A percentile compares a stretch with the other conserved stretches of the same genome.
Conservation (phyloP, 1,140 invertebrate species). For the Pinna nobilis region DNA sequence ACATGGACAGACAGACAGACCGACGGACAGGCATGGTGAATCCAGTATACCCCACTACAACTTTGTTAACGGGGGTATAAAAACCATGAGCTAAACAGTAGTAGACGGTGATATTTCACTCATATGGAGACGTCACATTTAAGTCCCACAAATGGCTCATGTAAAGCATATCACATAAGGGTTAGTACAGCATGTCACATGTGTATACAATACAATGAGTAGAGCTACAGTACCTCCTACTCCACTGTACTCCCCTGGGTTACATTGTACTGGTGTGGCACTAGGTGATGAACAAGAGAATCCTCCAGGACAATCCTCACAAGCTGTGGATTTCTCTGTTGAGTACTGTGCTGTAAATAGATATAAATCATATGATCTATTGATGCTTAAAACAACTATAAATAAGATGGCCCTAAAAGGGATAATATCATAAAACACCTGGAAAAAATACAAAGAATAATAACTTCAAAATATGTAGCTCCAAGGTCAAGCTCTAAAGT, state of each 20-base stretch:
- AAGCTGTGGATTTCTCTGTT: constrained; percentile 44
- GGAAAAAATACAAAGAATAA: not conserved
- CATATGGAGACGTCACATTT: too few relatives aligned
- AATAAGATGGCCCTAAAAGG: too few relatives aligned
- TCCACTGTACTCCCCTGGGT: constrained; percentile 53
- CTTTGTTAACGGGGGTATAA: too few relatives aligned
- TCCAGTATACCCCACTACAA: too few relatives aligned
- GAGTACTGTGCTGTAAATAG: constrained; percentile 55
- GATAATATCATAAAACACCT: not conserved
- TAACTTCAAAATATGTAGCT: too few relatives aligned
- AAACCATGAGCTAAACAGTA: too few relatives aligned
- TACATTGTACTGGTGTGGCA: constrained; percentile 46
- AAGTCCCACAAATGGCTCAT: not conserved
- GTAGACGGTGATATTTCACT: too few relatives aligned
- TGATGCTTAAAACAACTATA: too few relatives aligned
- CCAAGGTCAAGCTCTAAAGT: too few relatives aligned
- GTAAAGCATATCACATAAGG: not conserved
- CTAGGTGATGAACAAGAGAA: constrained; percentile 48
- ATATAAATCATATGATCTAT: not conserved
- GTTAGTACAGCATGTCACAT: not conserved
- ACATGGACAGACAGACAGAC: too few relatives aligned
- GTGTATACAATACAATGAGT: not conserved
- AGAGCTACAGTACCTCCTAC: constrained; percentile 48
- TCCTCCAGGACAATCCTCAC: constrained; percentile 56
- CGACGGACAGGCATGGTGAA: too few relatives aligned